Evolutionary conservation across 2,888 invertebrate genomes (phyloP), one percentile per base, ranked within the genome.

Genomic region (Drosophila formosana): DNA sequence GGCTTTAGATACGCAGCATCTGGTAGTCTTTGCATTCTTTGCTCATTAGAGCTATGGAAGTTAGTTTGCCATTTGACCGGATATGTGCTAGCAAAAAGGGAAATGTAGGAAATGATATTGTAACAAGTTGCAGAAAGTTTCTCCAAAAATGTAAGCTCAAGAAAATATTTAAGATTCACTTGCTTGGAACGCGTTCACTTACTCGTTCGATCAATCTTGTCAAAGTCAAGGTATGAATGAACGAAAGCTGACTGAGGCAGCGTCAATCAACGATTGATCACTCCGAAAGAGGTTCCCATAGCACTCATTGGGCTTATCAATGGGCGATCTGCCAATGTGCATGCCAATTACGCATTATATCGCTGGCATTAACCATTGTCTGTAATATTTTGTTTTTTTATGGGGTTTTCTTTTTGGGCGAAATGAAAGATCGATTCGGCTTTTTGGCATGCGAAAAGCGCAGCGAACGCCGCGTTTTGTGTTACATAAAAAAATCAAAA

Each of bases 401-500:
- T 45, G 11, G 43, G 25, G 8, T 32, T 53, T 62, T 37, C 23
- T 39, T 43, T 50, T 49, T 28, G 30, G 50, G 30, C 23, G 30
- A 52, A 51, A 56, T 47, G 47, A 63, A 45, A 61, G 53, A 75
- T 75, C 51, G 72, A 72, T 72, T 58, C 51, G 51, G 37, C 39
- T 25, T 50, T 75, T 72, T 75, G 64, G 75, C 68, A 75, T 75
- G 75, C 75, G 57, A 64, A 75, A 72, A 68, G 72, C 75, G 64
- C 72, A 67, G 56, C 52, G n/a, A 66, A 57, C 55, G 43, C 8
- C 53, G 60, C 66, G 49, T 50, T 41, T 28, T 26, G 9, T n/a
- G 55, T 76, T 72, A 73, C 65, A 75, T 75, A 75, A 75, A 65
- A 46, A n/a, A 26, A n/a, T 7, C 30, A 47, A 2, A 28, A 47